Evolutionary conservation across 1,140 invertebrate genomes (phyloP).

Genomic region (Ostrea edulis): DNA sequence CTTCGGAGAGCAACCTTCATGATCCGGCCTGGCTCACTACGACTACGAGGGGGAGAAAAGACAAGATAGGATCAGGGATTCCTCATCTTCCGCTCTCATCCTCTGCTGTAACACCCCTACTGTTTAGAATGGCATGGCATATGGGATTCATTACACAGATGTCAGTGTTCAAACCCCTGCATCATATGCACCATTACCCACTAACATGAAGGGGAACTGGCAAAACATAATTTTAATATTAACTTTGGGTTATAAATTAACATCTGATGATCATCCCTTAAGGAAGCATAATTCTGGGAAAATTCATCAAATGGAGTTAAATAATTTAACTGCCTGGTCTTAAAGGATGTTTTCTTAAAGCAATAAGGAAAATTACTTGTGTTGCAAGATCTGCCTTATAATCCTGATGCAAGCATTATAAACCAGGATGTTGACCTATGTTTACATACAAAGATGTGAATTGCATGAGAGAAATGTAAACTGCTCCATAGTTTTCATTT

Average conservation of each 20-base stretch:
- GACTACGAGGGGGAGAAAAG: background rate
- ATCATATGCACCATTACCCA: conserved; percentile 21
- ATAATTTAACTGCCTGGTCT: background rate
- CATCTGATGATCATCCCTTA: background rate
- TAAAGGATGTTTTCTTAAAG: conserved; percentile 11
- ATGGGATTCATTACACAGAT: conserved; percentile 32
- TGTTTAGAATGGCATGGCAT: conserved; percentile 18
- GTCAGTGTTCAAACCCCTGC: conserved; percentile 24
- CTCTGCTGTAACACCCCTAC: conserved; percentile 8
- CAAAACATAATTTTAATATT: background rate
- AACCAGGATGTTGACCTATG: background rate
- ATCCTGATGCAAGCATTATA: background rate
- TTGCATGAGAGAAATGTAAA: background rate
- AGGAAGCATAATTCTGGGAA: background rate
- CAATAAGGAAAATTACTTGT: background rate
- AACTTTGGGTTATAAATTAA: background rate
- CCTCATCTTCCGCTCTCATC: background rate
- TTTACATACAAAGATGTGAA: conserved; percentile 5
- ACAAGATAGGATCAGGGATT: conserved; percentile 34
- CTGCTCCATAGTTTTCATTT: no score
- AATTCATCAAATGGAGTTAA: background rate
- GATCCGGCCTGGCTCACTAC: conserved; percentile 7
- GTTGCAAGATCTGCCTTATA: background rate
- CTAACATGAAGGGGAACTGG: background rate
- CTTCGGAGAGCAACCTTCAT: background rate